Conservation (phyloP, 2,797 vertebrate species). For the Sebastes goodei region DNA sequence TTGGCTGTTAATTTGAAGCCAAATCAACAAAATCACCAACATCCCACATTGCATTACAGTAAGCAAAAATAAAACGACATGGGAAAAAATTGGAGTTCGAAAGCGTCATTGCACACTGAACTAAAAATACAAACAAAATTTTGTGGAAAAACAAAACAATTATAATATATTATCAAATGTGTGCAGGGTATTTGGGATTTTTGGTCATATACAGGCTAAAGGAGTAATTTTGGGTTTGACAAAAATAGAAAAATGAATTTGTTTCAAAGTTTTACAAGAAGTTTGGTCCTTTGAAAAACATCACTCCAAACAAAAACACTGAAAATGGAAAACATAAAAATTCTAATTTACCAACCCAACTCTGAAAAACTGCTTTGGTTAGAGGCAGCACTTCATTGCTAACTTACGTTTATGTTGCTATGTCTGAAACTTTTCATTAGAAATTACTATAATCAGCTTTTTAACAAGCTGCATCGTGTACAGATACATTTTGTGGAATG, state of each 20-base stretch:
- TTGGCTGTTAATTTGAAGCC: no score
- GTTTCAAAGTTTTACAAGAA: not conserved
- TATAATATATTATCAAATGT: not conserved
- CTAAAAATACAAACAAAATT: not conserved
- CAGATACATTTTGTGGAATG: not conserved
- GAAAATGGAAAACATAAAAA: not conserved
- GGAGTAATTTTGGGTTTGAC: not conserved
- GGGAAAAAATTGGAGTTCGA: not conserved
- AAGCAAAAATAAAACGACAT: not conserved
- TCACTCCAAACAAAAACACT: not conserved
- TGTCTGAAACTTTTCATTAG: not conserved
- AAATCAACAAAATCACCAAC: no score
- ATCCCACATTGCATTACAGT: not conserved
- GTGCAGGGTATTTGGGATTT: not conserved
- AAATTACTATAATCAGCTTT: not conserved
- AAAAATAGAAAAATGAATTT: not conserved
- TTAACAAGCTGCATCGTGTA: not conserved
- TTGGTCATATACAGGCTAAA: not conserved
- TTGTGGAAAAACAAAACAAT: not conserved
- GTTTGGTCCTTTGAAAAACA: not conserved
- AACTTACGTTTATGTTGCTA: not conserved
- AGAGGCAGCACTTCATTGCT: not conserved
- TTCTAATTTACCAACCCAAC: not conserved
- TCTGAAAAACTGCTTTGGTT: not conserved
- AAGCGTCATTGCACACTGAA: not conserved